Conservation (phyloP, 2,888 invertebrate species). For the Cosmopolites sordidus region DNA sequence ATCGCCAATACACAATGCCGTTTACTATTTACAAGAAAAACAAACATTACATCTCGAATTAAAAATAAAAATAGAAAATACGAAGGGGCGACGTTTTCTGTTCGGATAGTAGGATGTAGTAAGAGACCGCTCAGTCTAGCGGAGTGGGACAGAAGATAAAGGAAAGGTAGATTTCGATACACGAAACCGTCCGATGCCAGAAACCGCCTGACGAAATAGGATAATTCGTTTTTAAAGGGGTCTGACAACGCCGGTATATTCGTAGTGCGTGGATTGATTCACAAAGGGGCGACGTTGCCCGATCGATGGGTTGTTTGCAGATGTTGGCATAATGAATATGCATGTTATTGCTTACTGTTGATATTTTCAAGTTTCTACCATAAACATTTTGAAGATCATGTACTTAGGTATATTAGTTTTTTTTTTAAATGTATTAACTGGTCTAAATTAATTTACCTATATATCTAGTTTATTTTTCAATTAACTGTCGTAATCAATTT, state of each 20-base stretch:
- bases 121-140: conserved; percentile 45
- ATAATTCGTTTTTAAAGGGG: conserved; percentile 35
- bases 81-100: conserved; percentile 33
- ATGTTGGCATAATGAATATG: background rate
- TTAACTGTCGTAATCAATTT: too few relatives aligned
- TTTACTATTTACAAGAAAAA: conserved; percentile 28
- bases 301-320: background rate
- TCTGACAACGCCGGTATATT: conserved; percentile 9
- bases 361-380: background rate
- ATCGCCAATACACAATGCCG: conserved; percentile 5
- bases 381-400: too few relatives aligned
- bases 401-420: too few relatives aligned
- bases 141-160: conserved; percentile 45
- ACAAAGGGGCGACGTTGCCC: conserved; percentile 11
- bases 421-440: too few relatives aligned
- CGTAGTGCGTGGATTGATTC: conserved; percentile 14
- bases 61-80: conserved; percentile 34
- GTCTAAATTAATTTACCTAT: too few relatives aligned
- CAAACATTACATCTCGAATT: conserved; percentile 31
- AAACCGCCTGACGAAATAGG: conserved; percentile 32
- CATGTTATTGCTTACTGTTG: background rate
- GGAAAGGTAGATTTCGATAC: conserved; percentile 45
- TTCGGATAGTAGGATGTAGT: conserved; percentile 39
- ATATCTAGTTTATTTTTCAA: too few relatives aligned
- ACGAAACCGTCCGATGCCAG: conserved; percentile 41